Evolutionary conservation across 1,140 invertebrate species (phyloP).

Genomic region (Drosophila auraria): DNA sequence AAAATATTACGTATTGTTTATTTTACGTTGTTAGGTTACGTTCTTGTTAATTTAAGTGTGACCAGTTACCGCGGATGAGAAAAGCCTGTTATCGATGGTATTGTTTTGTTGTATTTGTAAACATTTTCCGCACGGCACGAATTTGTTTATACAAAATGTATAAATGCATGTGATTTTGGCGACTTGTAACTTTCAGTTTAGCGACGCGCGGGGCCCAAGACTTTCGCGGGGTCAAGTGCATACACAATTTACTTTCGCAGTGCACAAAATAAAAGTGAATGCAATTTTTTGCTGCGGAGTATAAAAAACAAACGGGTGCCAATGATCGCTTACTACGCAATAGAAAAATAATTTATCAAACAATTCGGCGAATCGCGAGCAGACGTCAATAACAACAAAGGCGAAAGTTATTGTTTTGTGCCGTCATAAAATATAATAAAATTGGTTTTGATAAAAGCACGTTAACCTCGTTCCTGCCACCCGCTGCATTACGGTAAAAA

Average conservation of each 20-base stretch:
- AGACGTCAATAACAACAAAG: constrained; percentile 22
- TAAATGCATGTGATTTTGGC: constrained; percentile 42
- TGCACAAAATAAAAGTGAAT: constrained; percentile 26
- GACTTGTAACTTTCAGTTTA: constrained; percentile 38
- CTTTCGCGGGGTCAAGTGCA: constrained; percentile 25
- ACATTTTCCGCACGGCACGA: constrained; percentile 44
- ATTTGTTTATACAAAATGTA: constrained; percentile 28
- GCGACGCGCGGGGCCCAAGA: constrained; percentile 13
- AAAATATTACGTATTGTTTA: too few species aligned
- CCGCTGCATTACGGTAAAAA: constrained; percentile 28
- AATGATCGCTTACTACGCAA: constrained; percentile 47
- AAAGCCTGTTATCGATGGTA: background rate
- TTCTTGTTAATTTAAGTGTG: background rate
- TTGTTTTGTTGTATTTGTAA: constrained; percentile 23
- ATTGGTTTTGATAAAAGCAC: constrained; percentile 32
- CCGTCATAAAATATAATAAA: constrained; percentile 1
- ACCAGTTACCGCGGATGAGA: background rate
- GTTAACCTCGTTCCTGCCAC: constrained; percentile 29
- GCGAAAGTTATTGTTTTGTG: constrained; percentile 6
- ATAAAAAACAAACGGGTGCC: constrained; percentile 30
- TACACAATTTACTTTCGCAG: background rate
- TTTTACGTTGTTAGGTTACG: too few species aligned
- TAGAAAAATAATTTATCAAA: constrained; percentile 35
- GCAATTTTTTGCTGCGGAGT: constrained; percentile 32
- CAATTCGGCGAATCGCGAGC: constrained; percentile 6